Base-by-base conservation (phyloP, 2,888 invertebrate genomes). In the Dasysyrphus tricinctus region DNA sequence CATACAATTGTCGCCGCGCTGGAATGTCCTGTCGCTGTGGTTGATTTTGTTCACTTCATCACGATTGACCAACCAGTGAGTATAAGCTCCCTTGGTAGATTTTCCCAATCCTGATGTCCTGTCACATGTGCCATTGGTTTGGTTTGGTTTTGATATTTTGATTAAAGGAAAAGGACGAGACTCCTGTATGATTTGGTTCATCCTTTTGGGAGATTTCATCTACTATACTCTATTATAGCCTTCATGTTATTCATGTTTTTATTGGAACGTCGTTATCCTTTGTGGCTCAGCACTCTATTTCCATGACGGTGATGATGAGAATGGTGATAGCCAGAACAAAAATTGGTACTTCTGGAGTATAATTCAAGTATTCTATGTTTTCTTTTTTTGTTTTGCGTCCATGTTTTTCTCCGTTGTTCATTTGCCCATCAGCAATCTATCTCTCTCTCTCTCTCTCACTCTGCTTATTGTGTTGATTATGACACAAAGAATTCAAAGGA, bases 121-220 rank as follows among this genome's bases (percentile, higher is more conserved):
- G 75, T 49, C 82, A 86, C 82, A 86, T 86, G 86, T 86, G 86
- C 78, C 75, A 75, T 59, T 47, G 57, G 47, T 39, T 74, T 47
- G 7, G 39, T 8, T 24, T 39, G 49, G 54, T n/a, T 69, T 44
- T 37, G 16, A 67, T 75, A 82, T 82, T 86, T 82, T 86, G 86
- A 86, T 86, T 86, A 86, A 81, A 86, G 86, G 65, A 57, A 42
- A 73, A 61, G 72, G 67, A 75, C 47, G 44, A 44, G 57, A 83
- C 74, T 54, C 8, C 29, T 51, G n/a, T 73, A 74, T 74, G 75
- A 84, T 79, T 79, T 63, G 61, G 61, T 72, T 72, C 32, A 56
- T 81, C 69, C 77, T 77, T 86, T 81, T 57, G 34, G 19, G 42
- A 78, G 16, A 81, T 70, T 63, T 76, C 42, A 61, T 73, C 61